Percentiles rank a stretch among this genome's conserved stretches.
Evolutionary conservation across 2,888 invertebrate species (phyloP).

Genomic region (Octodonta nipae): DNA sequence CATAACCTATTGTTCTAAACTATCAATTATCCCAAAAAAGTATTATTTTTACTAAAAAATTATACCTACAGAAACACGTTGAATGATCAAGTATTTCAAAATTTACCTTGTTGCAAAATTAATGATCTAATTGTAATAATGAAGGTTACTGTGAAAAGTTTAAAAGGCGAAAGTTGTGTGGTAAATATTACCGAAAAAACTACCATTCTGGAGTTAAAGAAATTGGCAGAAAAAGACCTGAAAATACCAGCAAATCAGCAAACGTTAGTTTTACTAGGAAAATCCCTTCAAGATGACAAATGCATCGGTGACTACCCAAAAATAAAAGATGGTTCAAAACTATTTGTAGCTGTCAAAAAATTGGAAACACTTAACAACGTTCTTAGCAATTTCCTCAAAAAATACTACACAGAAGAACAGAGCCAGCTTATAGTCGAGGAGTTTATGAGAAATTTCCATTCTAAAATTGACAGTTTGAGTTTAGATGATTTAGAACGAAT

Average conservation of each 20-base stretch:
- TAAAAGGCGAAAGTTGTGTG: slow-evolving; percentile 56
- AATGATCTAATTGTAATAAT: no score
- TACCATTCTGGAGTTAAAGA: slow-evolving; percentile 55
- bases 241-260: slow-evolving; percentile 57
- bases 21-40: no score
- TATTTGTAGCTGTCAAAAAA: slow-evolving; percentile 59
- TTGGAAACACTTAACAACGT: slow-evolving; percentile 47
- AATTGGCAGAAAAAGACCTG: slow-evolving; percentile 47
- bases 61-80: no score
- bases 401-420: slow-evolving; percentile 49
- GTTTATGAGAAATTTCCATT: slow-evolving; percentile 39
- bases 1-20: no score
- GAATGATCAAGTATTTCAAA: no score
- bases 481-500: slow-evolving; percentile 35
- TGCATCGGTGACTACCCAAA: slow-evolving; percentile 53
- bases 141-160: slow-evolving; percentile 60
- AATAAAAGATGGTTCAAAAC: slow-evolving; percentile 61
- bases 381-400: slow-evolving; percentile 45
- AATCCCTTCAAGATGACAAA: slow-evolving; percentile 58
- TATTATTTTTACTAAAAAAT: no score
- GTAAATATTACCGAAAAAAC: slow-evolving; percentile 49
- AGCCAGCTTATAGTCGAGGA: slow-evolving; percentile 47
- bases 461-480: slow-evolving; percentile 31
- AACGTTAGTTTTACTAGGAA: slow-evolving; percentile 56
- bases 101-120: no score